Percentiles rank a stretch among this genome's conserved stretches.
These are phyloP conservation scores for Patiria pectinifera DNA, from an alignment of 53 echinoderm and acorn worm species.

Conservation along the genomic window DNA sequence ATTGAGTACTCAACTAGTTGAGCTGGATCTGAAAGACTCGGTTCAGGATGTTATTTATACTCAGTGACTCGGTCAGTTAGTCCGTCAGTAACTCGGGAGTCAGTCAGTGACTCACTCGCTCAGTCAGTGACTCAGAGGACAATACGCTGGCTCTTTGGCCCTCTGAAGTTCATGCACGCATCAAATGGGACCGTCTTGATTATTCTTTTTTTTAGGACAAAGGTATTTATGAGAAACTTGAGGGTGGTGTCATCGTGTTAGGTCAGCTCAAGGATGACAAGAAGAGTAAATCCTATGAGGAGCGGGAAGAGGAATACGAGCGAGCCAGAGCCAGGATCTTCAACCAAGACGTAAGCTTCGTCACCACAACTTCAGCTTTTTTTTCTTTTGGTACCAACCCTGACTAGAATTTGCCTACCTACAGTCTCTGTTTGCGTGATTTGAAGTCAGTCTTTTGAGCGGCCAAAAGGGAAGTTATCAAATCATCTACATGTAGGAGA, in stretches of 20 bases:
- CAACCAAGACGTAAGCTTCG: constrained; percentile 79
- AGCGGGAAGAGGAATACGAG: constrained; percentile 91
- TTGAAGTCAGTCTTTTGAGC: too few relatives aligned
- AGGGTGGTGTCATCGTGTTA: neutral
- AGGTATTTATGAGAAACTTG: constrained; percentile 19
- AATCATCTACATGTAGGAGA: too few relatives aligned
- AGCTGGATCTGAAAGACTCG: too few relatives aligned
- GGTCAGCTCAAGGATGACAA: constrained; percentile 84
- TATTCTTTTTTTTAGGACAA: constrained; percentile 20
- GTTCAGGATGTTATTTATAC: too few relatives aligned
- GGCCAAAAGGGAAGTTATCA: too few relatives aligned
- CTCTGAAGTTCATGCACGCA: neutral
- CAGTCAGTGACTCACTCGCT: too few relatives aligned
- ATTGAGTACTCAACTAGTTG: too few relatives aligned
- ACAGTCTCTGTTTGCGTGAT: too few relatives aligned
- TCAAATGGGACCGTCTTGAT: neutral
- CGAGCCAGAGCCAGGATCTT: constrained; percentile 89
- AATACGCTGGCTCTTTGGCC: neutral
- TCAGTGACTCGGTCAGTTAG: too few relatives aligned
- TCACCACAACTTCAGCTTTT: neutral
- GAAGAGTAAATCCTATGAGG: constrained; percentile 97
- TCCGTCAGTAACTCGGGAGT: too few relatives aligned
- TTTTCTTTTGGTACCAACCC: neutral
- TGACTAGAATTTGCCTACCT: too few relatives aligned
- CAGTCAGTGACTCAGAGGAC: too few relatives aligned